Base-by-base conservation (phyloP, 1,140 invertebrate species). In the Drosophila insularis region DNA sequence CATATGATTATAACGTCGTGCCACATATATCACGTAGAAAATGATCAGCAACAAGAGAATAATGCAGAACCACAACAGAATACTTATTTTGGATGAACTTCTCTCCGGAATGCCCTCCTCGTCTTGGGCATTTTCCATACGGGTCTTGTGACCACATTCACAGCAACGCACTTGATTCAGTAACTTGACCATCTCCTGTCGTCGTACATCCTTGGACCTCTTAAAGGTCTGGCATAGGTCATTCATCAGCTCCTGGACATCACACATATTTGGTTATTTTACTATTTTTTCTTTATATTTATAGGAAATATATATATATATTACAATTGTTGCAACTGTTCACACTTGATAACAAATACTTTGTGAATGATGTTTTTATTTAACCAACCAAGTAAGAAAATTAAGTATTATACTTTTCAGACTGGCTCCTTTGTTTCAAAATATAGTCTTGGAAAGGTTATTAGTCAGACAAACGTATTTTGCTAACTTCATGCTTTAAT, bases 131-230 rank as follows among this genome's bases (percentile, higher is more conserved):
- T 19, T 23, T 1, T 13, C n/a, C 4, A 84, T 10, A 0, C 80
- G 56, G 0, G 8, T 39, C 10, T 11, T 19, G 39, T 84, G 80
- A 7, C 72, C 66, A 21, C 80, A 86, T 0, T 81, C 60, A 10
- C 81, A 84, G 66, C 73, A 80, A 0, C 73, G 81, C n/a, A 84
- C 50, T 17, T 56, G 27, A 11, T 53, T 43, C 0, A 84, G 14
- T 5, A 76, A 14, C 4, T 70, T 35, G 4, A 84, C 6, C 76
- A 80, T 56, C 1, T 72, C 55, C 7, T 17, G 0, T 0, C 27
- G 11, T 0, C 68, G 76, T 13, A 27, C 4, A n/a, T 60, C 27
- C 43, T 59, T 72, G 37, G 31, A 60, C 5, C 59, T 70, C 1
- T 5, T 8, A n/a, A 82, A 82, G 5, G 63, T 79, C 46, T 68